Percentiles rank a stretch among this genome's conserved stretches.
These are phyloP conservation scores for Phania funesta DNA, from an alignment of 2,888 invertebrate genomes.

Conservation along the genomic window DNA sequence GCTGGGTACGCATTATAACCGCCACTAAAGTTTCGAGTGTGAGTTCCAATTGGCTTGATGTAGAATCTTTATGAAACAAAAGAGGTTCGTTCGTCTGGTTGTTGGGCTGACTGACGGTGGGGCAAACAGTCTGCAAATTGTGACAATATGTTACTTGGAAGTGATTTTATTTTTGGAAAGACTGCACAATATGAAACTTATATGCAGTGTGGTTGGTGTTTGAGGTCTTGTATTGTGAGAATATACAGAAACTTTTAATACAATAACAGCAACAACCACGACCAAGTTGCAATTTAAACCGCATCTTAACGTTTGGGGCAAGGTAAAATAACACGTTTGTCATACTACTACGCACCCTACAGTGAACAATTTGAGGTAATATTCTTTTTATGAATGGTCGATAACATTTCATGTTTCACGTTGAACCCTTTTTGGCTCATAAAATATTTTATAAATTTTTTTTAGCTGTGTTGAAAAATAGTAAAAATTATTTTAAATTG, in stretches of 20 bases:
- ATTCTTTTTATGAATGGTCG: background rate
- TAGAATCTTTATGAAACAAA: background rate
- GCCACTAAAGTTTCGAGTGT: slow-evolving; percentile 4
- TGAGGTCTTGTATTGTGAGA: slow-evolving; percentile 19
- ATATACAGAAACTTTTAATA: background rate
- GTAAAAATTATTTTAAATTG: too few species aligned
- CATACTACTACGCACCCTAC: background rate
- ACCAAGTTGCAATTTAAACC: background rate
- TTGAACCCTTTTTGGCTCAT: too few species aligned
- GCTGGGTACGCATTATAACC: slow-evolving; percentile 46
- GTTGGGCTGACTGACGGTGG: background rate
- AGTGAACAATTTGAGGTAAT: background rate
- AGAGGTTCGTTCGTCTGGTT: slow-evolving; percentile 18
- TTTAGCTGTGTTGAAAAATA: too few species aligned
- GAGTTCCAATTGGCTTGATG: background rate
- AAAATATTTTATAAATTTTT: too few species aligned
- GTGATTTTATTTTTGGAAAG: background rate
- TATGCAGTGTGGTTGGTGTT: background rate
- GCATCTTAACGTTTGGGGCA: background rate
- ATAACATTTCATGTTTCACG: background rate
- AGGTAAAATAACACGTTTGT: background rate
- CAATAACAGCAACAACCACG: background rate
- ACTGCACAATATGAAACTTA: background rate
- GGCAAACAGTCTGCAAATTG: background rate
- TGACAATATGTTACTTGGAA: background rate